These are phyloP conservation scores for Drosophila tani DNA, from an alignment of 1,140 invertebrate species.

Conservation along the genomic window DNA sequence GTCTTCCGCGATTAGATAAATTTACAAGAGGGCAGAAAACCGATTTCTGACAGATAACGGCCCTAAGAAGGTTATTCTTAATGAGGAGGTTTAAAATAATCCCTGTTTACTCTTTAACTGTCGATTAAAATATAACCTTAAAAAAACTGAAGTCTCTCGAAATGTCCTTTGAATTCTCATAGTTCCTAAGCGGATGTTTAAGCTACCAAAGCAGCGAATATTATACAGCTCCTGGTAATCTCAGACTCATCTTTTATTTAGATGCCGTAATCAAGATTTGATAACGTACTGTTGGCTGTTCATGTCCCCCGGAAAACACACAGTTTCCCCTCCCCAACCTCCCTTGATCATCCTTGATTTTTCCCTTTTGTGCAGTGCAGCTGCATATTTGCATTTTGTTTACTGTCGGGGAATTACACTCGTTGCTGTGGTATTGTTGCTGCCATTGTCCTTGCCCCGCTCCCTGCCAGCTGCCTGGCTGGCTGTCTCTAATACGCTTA, in stretches of 20 bases:
- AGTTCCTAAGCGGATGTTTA: background rate
- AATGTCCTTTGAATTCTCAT: background rate
- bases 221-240: conserved; percentile 12
- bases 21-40: too few relatives aligned
- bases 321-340: background rate
- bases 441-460: conserved; percentile 10
- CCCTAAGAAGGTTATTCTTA: too few relatives aligned
- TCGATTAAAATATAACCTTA: too few relatives aligned
- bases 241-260: conserved; percentile 25
- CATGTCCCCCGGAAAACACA: conserved; percentile 12
- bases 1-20: too few relatives aligned
- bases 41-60: too few relatives aligned
- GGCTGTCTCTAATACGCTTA: conserved; percentile 67
- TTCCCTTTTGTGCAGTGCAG: conserved; percentile 20
- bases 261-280: conserved; percentile 31
- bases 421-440: conserved; percentile 42
- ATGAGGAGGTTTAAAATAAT: too few relatives aligned
- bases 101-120: too few relatives aligned
- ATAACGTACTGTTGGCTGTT: conserved; percentile 38
- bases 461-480: conserved; percentile 34
- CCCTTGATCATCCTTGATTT: conserved; percentile 13
- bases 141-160: background rate
- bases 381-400: conserved; percentile 75
- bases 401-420: conserved; percentile 52
- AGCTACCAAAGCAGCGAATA: background rate